Percentiles rank a stretch among this genome's conserved stretches.
phyloP scores from a whole-genome alignment of 2,113 vertebrate genomes.

The Perca fluviatilis region DNA sequence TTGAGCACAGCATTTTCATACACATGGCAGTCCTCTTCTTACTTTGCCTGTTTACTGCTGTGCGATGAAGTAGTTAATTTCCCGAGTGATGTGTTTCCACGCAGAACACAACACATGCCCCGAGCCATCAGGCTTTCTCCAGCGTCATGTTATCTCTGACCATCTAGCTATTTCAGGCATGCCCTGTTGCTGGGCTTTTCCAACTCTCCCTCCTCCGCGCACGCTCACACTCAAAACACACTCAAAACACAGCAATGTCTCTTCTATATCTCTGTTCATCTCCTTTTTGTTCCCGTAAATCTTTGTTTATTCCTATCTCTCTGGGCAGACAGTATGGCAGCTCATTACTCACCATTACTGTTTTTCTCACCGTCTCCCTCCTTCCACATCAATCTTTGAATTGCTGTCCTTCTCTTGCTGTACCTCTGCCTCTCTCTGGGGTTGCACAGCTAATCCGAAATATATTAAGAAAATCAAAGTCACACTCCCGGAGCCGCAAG shows the following conservation, averaged over 20 bases:
- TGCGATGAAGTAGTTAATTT: background rate
- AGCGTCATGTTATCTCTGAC: constrained; percentile 62
- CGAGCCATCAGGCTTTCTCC: constrained; percentile 63
- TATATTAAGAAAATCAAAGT: constrained; percentile 30
- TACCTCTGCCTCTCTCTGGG: background rate
- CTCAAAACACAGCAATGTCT: constrained; percentile 7
- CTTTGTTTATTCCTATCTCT: constrained; percentile 28
- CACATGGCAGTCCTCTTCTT: background rate
- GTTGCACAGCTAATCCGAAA: constrained; percentile 33
- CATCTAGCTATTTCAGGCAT: constrained; percentile 78
- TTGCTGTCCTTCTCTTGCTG: constrained; percentile 2
- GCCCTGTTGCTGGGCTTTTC: constrained; percentile 79
- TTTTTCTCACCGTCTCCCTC: constrained; percentile 14
- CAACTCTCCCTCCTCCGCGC: constrained; percentile 19
- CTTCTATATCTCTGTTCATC: constrained; percentile 20
- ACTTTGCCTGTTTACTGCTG: background rate
- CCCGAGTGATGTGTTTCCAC: background rate
- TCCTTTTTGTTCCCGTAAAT: constrained; percentile 29
- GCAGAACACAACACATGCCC: constrained; percentile 61
- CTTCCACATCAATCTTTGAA: constrained; percentile 12
- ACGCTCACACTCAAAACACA: constrained; percentile 13
- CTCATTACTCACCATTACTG: constrained; percentile 53
- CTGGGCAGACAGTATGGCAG: constrained; percentile 15
- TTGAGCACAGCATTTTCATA: background rate
- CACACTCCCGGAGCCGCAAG: background rate